Base-by-base conservation (phyloP, 2,797 vertebrate genomes). In the Decapterus maruadsi region DNA sequence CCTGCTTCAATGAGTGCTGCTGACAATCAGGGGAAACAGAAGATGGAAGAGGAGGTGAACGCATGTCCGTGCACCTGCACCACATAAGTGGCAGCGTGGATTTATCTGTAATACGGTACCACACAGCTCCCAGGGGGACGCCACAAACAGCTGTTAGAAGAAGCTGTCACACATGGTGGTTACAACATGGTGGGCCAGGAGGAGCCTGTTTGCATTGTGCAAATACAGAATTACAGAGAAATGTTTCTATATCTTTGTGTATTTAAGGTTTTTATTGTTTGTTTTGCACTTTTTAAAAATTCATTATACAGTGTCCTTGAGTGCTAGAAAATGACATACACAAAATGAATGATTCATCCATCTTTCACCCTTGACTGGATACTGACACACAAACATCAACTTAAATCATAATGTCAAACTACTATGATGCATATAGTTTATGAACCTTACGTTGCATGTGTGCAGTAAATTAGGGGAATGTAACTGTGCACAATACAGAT, bases 11-110 rank as follows among this genome's bases (percentile, higher is more conserved):
- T 73, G 68, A 82, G 72, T 6, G 7, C 72, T 60, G 65, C 82
- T 83, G 78, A 93, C 92, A 93, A 93, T 93, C 81, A 79, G 70
- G 84, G 91, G 93, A 92, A 94, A 68, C 76, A 13, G 58, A 68
- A 60, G 57, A 72, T 31, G 26, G 75, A 79, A 66, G 72, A 83
- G 82, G 82, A 88, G 85, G 82, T 72, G 70, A 82, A 73, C 8
- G 64, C 68, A 82, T 78, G 79, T 87, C 84, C 67, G 62, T 75
- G 66, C 91, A 92, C 89, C 91, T 91, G 90, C 79, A 76, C 48
- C 61, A 20, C 62, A 71, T 14, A 63, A 72, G 81, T 67, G 71
- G 59, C 62, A 42, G 12, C 40, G 48, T 64, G 64, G 72, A 65
- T 77, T 75, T 72, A 72, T 62, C n/a, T 0, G n/a, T 64, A 74